Conservation (phyloP, 1,140 invertebrate genomes). For the Drosophila teissieri region DNA sequence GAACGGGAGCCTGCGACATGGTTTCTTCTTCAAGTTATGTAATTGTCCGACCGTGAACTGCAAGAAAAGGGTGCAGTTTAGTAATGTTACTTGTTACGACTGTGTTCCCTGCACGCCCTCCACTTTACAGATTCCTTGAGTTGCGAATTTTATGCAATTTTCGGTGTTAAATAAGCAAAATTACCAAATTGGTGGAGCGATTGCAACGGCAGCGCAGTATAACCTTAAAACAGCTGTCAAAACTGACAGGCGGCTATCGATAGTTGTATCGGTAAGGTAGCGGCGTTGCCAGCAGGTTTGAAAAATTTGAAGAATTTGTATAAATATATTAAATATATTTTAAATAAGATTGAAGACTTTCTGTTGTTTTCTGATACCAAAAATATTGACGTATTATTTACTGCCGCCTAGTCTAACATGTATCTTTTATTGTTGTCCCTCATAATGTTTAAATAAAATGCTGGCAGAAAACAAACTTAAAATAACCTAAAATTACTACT, state of each 20-base stretch:
- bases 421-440: too few species aligned
- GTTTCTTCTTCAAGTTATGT: constrained; percentile 71
- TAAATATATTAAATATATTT: neutral
- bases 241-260: constrained; percentile 50
- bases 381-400: too few species aligned
- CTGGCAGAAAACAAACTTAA: too few species aligned
- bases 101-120: too few species aligned
- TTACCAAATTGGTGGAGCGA: constrained; percentile 57
- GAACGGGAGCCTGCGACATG: constrained; percentile 87
- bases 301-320: neutral
- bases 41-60: constrained; percentile 64
- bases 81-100: neutral
- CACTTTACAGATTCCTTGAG: neutral
- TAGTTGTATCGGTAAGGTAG: constrained; percentile 13
- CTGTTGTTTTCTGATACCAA: neutral
- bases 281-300: constrained; percentile 30
- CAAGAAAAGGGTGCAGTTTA: constrained; percentile 32
- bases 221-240: constrained; percentile 82
- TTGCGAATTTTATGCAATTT: constrained; percentile 1
- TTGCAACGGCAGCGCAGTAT: constrained; percentile 62
- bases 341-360: neutral
- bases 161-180: constrained; percentile 38
- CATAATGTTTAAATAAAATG: too few species aligned
- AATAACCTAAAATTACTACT: too few species aligned
- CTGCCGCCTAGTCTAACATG: too few species aligned